A percentile compares a stretch with the other conserved stretches of the same genome.
These are phyloP conservation scores for Caenorhabditis virilis DNA, from an alignment of 2,888 invertebrate species.

Conservation along the genomic window DNA sequence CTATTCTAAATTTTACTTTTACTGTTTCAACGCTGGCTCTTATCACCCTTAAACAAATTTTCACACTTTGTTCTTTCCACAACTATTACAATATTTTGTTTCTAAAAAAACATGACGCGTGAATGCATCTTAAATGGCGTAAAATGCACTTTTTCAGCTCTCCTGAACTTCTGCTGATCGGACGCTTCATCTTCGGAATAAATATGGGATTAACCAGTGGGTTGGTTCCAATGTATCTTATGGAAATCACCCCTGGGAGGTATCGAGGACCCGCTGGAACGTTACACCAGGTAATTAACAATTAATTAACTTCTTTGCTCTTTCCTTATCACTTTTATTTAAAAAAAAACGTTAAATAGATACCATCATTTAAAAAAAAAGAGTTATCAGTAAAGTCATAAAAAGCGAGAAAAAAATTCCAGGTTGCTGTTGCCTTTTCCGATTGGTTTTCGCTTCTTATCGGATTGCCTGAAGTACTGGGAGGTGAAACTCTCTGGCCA, in stretches of 20 bases:
- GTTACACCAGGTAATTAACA: constrained; percentile 66
- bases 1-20: background rate
- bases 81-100: too few relatives aligned
- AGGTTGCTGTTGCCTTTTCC: constrained; percentile 70
- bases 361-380: too few relatives aligned
- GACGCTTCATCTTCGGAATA: constrained; percentile 69
- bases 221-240: constrained; percentile 70
- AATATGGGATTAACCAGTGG: constrained; percentile 71
- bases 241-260: constrained; percentile 70
- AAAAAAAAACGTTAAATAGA: too few relatives aligned
- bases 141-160: constrained; percentile 40
- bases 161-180: constrained; percentile 71
- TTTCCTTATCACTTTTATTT: too few relatives aligned
- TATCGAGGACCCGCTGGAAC: constrained; percentile 71
- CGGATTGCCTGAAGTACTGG: constrained; percentile 69
- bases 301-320: background rate
- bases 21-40: constrained; percentile 3
- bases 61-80: too few relatives aligned
- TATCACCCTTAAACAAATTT: background rate
- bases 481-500: constrained; percentile 69
- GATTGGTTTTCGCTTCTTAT: constrained; percentile 71
- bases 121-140: too few relatives aligned
- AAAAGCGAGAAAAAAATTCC: too few relatives aligned
- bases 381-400: too few relatives aligned
- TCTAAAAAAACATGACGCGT: too few relatives aligned